Evolutionary conservation across 2,797 vertebrate species (phyloP).

Genomic region (Brotogeris chrysoptera): DNA sequence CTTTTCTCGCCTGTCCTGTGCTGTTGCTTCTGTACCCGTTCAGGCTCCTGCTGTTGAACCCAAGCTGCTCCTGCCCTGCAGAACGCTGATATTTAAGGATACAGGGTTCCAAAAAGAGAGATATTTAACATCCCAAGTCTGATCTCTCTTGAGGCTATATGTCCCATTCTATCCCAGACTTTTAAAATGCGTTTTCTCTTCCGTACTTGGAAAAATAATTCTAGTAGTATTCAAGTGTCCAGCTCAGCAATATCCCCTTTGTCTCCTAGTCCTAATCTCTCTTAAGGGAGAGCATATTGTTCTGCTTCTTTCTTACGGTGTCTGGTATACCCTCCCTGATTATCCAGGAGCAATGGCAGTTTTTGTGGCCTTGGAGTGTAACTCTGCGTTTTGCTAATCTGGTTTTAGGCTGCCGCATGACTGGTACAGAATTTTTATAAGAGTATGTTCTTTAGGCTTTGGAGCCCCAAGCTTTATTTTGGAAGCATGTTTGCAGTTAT

Average conservation of each 20-base stretch:
- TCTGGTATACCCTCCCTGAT: not conserved
- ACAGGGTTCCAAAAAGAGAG: not conserved
- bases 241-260: not conserved
- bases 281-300: not conserved
- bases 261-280: not conserved
- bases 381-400: not conserved
- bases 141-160: not conserved
- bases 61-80: not conserved
- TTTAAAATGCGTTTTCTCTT: not conserved
- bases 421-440: not conserved
- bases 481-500: not conserved
- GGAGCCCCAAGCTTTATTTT: not conserved
- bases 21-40: rapidly evolving
- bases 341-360: not conserved
- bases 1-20: rapidly evolving
- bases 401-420: not conserved
- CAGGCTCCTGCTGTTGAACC: not conserved
- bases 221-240: not conserved
- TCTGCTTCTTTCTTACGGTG: not conserved
- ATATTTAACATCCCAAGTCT: rapidly evolving
- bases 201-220: not conserved
- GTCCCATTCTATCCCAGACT: not conserved
- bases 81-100: rapidly evolving
- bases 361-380: not conserved
- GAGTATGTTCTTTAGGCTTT: not conserved